These are phyloP conservation scores for Patiria miniata DNA, from an alignment of 35 echinoderm and acorn worm species.

Conservation along the genomic window DNA sequence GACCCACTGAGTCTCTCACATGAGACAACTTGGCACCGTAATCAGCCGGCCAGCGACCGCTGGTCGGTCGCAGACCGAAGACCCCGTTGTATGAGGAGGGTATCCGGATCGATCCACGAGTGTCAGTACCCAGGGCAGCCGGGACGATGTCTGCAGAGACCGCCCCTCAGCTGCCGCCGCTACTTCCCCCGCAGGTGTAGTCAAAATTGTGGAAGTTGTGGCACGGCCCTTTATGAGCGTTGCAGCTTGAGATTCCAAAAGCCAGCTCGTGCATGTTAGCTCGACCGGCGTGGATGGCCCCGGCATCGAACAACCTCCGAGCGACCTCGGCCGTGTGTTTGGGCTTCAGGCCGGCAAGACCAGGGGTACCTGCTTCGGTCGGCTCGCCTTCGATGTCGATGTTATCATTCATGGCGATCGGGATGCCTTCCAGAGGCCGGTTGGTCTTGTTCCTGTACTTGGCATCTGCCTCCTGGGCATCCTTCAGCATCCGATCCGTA, in stretches of 20 bases:
- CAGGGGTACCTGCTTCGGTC: neutral
- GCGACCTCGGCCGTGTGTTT: slow-evolving; percentile 13
- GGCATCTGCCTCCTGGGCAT: slow-evolving; percentile 21
- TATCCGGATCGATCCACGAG: neutral
- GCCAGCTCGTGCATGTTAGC: slow-evolving; percentile 3
- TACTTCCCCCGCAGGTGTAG: slow-evolving; percentile 20
- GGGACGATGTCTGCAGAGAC: slow-evolving; percentile 7
- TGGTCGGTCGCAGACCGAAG: slow-evolving; percentile 9
- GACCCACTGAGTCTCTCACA: neutral
- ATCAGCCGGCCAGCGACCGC: neutral
- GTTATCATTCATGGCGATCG: slow-evolving; percentile 5
- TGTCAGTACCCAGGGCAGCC: neutral
- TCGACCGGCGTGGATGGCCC: neutral
- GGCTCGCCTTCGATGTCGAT: slow-evolving; percentile 6
- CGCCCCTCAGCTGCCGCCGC: neutral
- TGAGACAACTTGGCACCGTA: neutral
- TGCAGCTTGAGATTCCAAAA: neutral
- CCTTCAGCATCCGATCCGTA: slow-evolving; percentile 7
- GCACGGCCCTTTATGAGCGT: neutral
- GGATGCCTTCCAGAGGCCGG: slow-evolving; percentile 2
- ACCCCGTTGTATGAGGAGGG: neutral
- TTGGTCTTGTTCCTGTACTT: slow-evolving; percentile 13
- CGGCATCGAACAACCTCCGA: neutral
- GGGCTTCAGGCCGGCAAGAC: neutral
- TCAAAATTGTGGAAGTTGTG: slow-evolving; percentile 7